A percentile compares a stretch with the other conserved stretches of the same genome.
Conservation (phyloP, 2,888 invertebrate genomes). For the Cynaeus angustus region DNA sequence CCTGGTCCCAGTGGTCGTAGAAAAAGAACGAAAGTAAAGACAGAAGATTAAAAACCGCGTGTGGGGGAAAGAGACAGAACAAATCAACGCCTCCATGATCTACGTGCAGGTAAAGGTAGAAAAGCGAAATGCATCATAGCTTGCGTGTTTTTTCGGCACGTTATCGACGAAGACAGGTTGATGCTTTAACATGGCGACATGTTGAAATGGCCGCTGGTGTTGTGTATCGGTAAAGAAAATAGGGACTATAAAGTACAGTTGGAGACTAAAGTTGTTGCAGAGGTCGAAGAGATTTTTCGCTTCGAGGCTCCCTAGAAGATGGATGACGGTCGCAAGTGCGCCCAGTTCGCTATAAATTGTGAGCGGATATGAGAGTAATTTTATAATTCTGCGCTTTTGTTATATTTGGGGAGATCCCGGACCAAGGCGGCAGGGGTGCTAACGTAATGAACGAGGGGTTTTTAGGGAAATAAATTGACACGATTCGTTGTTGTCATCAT, state of each 20-base stretch:
- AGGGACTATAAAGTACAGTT: constrained; percentile 41
- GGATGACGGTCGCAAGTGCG: constrained; percentile 1
- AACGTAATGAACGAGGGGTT: neutral
- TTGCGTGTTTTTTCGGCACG: constrained; percentile 18
- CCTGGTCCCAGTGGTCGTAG: constrained; percentile 50
- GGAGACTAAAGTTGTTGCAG: constrained; percentile 15
- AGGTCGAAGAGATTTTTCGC: constrained; percentile 16
- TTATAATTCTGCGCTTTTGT: constrained; percentile 8
- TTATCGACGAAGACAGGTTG: constrained; percentile 14
- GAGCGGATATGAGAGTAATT: neutral
- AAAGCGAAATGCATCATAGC: constrained; percentile 33
- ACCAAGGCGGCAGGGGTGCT: too few relatives aligned
- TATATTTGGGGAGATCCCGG: neutral
- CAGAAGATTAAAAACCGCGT: neutral
- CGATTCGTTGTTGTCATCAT: too few relatives aligned
- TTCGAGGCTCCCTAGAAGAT: constrained; percentile 1
- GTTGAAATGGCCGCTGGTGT: constrained; percentile 26
- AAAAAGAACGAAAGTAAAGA: constrained; percentile 33
- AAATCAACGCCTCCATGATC: constrained; percentile 50
- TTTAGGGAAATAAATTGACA: neutral
- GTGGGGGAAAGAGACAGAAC: constrained; percentile 31
- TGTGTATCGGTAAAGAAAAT: constrained; percentile 28
- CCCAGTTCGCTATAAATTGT: neutral
- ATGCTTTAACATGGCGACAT: neutral
- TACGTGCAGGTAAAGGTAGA: constrained; percentile 50